A percentile compares a stretch with the other conserved stretches of the same genome.
Evolutionary conservation across 1,140 invertebrate genomes (phyloP).

Genomic region (Aradophagus sp.): DNA sequence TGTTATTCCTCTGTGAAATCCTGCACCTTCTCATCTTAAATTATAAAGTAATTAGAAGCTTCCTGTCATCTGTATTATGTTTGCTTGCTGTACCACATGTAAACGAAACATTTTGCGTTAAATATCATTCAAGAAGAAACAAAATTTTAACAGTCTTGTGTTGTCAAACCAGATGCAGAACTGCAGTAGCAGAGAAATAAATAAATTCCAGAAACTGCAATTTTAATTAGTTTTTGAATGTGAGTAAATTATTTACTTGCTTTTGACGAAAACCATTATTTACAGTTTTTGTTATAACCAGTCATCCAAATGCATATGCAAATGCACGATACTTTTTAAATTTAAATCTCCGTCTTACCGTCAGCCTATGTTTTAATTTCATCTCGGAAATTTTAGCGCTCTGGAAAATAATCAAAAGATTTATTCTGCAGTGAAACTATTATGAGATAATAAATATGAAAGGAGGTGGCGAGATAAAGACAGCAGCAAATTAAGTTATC

Average conservation of each 20-base stretch:
- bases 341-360: constrained; percentile 22
- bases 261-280: constrained; percentile 30
- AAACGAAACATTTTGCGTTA: constrained; percentile 26
- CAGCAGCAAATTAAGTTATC: constrained; percentile 45
- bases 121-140: constrained; percentile 29
- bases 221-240: constrained; percentile 1
- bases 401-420: constrained; percentile 44
- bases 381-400: constrained; percentile 27
- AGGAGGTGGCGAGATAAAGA: constrained; percentile 45
- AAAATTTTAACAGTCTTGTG: constrained; percentile 12
- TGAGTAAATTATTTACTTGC: too few species aligned
- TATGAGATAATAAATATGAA: constrained; percentile 48
- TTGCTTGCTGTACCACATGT: constrained; percentile 29
- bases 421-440: constrained; percentile 45
- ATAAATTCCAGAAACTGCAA: not conserved
- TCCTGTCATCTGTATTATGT: constrained; percentile 37
- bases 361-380: constrained; percentile 36
- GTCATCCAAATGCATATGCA: constrained; percentile 30
- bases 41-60: constrained; percentile 54
- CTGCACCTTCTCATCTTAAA: constrained; percentile 47
- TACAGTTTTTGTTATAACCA: constrained; percentile 10
- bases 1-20: constrained; percentile 46
- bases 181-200: not conserved
- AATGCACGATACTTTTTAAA: constrained; percentile 20
- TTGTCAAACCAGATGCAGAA: constrained; percentile 1